These are phyloP conservation scores for Cebus imitator DNA, from an alignment of 2,113 vertebrate species.

Conservation along the genomic window DNA sequence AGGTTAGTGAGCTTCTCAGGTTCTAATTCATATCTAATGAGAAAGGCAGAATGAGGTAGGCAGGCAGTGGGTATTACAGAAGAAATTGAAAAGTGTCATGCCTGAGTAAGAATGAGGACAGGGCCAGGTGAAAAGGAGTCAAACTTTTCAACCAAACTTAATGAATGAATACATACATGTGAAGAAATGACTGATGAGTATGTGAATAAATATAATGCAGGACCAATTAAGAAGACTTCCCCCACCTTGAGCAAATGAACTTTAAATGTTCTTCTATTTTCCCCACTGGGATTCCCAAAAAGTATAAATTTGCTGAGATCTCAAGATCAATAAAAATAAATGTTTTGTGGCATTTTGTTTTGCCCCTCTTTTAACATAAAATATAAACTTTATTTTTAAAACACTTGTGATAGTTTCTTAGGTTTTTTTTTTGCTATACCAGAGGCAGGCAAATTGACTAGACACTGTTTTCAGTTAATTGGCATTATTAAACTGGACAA, in stretches of 20 bases:
- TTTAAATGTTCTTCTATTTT: background rate
- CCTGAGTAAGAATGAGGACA: background rate
- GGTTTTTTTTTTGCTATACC: background rate
- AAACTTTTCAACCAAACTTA: background rate
- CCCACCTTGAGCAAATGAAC: background rate
- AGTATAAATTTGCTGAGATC: background rate
- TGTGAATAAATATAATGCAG: background rate
- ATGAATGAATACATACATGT: background rate
- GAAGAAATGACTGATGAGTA: background rate
- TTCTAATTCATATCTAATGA: background rate
- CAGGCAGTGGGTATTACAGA: background rate
- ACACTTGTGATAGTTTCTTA: background rate
- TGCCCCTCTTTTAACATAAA: background rate
- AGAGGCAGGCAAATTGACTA: background rate
- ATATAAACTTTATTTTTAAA: slow-evolving; percentile 5
- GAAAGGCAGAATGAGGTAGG: background rate
- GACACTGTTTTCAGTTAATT: background rate
- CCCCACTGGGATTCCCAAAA: background rate
- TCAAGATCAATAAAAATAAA: background rate
- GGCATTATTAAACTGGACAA: slow-evolving; percentile 3
- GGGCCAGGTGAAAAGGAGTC: background rate
- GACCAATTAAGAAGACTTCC: background rate
- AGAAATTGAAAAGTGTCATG: background rate
- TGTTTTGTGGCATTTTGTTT: background rate
- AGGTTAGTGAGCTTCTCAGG: background rate